Percentiles rank a stretch among this genome's conserved stretches.
These are phyloP conservation scores for Orchesella flavescens DNA, from an alignment of 2,888 invertebrate species.

Conservation along the genomic window DNA sequence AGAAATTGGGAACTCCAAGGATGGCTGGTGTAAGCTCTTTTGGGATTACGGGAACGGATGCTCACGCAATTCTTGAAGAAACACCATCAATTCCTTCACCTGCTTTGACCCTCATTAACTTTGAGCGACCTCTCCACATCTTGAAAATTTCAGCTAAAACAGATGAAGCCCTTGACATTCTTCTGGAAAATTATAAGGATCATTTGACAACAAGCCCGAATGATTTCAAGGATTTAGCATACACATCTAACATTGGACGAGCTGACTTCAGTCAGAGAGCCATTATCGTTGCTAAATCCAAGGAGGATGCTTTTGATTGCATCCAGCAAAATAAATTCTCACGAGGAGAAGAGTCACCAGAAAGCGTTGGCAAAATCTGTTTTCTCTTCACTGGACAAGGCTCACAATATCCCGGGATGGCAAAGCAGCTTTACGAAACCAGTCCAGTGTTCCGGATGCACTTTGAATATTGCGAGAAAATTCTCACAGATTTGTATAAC, in stretches of 20 bases:
- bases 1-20: not conserved
- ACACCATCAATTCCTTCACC: constrained; percentile 12
- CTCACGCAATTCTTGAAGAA: constrained; percentile 59
- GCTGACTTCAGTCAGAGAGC: constrained; percentile 45
- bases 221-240: constrained; percentile 31
- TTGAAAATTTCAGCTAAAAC: constrained; percentile 51
- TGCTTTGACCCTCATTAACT: not conserved
- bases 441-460: constrained; percentile 42
- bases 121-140: constrained; percentile 49
- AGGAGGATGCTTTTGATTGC: constrained; percentile 11
- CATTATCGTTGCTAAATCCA: constrained; percentile 32
- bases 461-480: constrained; percentile 48
- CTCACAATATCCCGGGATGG: constrained; percentile 56
- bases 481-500: constrained; percentile 24
- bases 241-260: constrained; percentile 53
- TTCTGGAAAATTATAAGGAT: constrained; percentile 20
- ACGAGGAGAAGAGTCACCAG: not conserved
- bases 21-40: constrained; percentile 61
- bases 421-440: constrained; percentile 37
- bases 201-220: not conserved
- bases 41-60: constrained; percentile 62
- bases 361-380: constrained; percentile 16
- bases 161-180: not conserved
- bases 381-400: constrained; percentile 58
- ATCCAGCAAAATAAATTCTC: constrained; percentile 3